These are phyloP conservation scores for Eurytoma adleriae DNA, from an alignment of 2,888 invertebrate genomes.

Conservation along the genomic window DNA sequence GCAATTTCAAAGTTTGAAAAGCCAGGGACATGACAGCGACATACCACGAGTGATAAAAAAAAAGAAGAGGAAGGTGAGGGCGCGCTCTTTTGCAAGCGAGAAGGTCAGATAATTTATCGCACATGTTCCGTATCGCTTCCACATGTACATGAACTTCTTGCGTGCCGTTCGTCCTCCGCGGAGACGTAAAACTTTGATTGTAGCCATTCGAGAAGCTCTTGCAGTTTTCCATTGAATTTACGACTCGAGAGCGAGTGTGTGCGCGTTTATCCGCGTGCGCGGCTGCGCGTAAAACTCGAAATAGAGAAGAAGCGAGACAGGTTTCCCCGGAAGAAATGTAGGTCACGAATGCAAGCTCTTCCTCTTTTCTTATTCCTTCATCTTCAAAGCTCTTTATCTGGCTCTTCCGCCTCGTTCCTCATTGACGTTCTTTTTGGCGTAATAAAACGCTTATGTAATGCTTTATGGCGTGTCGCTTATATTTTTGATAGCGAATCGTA, in stretches of 20 bases:
- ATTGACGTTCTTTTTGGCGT: not conserved
- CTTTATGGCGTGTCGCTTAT: not conserved
- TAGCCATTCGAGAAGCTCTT: constrained; percentile 8
- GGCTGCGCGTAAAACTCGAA: not conserved
- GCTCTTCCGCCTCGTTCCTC: not conserved
- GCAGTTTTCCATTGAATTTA: constrained; percentile 15
- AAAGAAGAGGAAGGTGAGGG: not conserved
- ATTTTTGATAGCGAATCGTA: too few species aligned
- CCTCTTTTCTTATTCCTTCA: not conserved
- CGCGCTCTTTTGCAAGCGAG: not conserved
- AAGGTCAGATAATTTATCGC: constrained; percentile 35
- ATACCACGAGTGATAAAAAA: not conserved
- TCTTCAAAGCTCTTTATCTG: not conserved
- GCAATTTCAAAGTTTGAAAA: not conserved
- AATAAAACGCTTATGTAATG: not conserved
- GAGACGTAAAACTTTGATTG: constrained; percentile 34
- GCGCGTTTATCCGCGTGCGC: not conserved
- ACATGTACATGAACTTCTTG: not conserved
- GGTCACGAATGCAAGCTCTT: constrained; percentile 35
- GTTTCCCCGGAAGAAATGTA: constrained; percentile 6
- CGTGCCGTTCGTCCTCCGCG: not conserved
- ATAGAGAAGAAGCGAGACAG: not conserved
- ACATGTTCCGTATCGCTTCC: not conserved
- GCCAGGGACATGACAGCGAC: not conserved
- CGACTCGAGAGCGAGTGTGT: not conserved